These are phyloP conservation scores for Proterorhinus semilunaris DNA, from an alignment of 2,113 vertebrate genomes.

Conservation along the genomic window DNA sequence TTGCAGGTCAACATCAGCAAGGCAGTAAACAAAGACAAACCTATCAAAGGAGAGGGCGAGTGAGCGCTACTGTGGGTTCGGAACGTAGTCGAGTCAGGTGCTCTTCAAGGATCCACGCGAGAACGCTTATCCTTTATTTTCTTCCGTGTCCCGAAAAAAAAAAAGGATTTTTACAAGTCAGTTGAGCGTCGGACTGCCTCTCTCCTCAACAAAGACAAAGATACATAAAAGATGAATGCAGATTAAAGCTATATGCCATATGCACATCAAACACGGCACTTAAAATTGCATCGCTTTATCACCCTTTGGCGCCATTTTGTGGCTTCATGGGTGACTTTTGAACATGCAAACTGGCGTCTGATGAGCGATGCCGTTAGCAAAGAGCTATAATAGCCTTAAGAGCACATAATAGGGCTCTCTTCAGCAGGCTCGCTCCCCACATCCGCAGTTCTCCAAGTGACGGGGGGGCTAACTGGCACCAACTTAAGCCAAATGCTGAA, in stretches of 20 bases:
- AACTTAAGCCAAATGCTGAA: conserved; percentile 36
- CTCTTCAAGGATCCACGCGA: too few relatives aligned
- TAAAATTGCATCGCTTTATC: neutral
- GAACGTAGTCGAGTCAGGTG: too few relatives aligned
- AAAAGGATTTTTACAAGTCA: too few relatives aligned
- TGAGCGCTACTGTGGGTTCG: too few relatives aligned
- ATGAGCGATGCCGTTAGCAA: neutral
- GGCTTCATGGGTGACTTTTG: neutral
- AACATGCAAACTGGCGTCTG: conserved; percentile 7
- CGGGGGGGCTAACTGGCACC: conserved; percentile 6
- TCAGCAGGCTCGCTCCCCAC: neutral
- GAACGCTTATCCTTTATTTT: too few relatives aligned
- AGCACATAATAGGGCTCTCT: conserved; percentile 11
- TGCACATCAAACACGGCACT: neutral
- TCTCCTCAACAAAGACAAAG: too few relatives aligned
- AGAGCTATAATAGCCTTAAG: neutral
- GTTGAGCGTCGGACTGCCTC: too few relatives aligned
- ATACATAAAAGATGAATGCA: neutral
- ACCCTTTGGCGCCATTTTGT: conserved; percentile 1
- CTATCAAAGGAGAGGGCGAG: too few relatives aligned
- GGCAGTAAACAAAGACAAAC: too few relatives aligned
- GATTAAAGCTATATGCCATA: neutral
- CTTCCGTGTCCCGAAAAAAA: too few relatives aligned
- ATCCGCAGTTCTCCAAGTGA: conserved; percentile 19
- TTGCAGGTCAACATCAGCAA: too few relatives aligned